These are phyloP conservation scores for Lipotes vexillifer DNA, from an alignment of 2,113 vertebrate species.

Conservation along the genomic window DNA sequence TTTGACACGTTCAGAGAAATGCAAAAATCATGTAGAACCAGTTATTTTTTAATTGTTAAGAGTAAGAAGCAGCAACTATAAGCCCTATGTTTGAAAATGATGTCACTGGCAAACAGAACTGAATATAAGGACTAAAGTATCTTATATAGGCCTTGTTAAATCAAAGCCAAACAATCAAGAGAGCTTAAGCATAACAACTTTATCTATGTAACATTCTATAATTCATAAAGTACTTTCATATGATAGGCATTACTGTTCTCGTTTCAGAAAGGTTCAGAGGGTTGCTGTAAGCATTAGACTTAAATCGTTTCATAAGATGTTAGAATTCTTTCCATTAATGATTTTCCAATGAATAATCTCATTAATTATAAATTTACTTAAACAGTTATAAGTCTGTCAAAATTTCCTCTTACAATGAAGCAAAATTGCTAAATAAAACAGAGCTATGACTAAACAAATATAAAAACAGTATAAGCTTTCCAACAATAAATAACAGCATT, in stretches of 20 bases:
- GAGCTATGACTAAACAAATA: not conserved
- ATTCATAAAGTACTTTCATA: not conserved
- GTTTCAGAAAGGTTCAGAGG: slow-evolving; percentile 26
- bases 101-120: not conserved
- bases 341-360: not conserved
- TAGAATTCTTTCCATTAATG: not conserved
- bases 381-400: not conserved
- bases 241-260: not conserved
- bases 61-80: not conserved
- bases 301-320: not conserved
- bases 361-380: slow-evolving; percentile 32
- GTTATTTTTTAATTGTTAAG: not conserved
- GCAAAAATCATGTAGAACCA: not conserved
- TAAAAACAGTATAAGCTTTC: not conserved
- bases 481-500: not conserved
- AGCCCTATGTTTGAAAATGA: not conserved
- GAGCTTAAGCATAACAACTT: not conserved
- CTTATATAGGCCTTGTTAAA: not conserved
- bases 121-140: not conserved
- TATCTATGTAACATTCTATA: not conserved
- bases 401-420: slow-evolving; percentile 35
- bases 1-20: not conserved
- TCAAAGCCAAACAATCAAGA: not conserved
- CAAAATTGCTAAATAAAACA: slow-evolving; percentile 3
- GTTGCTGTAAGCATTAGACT: not conserved